phyloP scores from a whole-genome alignment of 92 coral and sea anemone genomes.

The Epizoanthus ramosus region DNA sequence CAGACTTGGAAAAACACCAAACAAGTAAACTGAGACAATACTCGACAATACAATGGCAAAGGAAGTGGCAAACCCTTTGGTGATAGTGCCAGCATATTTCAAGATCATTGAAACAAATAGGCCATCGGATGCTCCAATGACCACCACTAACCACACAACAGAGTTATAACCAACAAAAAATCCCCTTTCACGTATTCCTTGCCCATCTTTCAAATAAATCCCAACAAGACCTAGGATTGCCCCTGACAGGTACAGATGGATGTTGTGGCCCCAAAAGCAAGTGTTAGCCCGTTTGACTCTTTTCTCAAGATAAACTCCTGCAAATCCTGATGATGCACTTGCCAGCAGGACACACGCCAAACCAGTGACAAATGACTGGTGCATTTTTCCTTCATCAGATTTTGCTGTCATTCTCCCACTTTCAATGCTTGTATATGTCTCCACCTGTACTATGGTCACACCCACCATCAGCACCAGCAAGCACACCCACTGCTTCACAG shows the following conservation, averaged over 20 bases:
- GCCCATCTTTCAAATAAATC: slow-evolving; percentile 72
- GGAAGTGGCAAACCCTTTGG: slow-evolving; percentile 90
- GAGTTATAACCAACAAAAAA: slow-evolving; percentile 76
- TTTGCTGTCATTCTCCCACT: slow-evolving; percentile 15
- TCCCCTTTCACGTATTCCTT: slow-evolving; percentile 54
- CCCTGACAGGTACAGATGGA: slow-evolving; percentile 71
- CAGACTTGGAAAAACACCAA: slow-evolving; percentile 72
- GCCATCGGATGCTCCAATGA: slow-evolving; percentile 77
- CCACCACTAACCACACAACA: slow-evolving; percentile 66
- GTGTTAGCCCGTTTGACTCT: slow-evolving; percentile 62
- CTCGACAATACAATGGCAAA: slow-evolving; percentile 85
- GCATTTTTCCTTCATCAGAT: not conserved
- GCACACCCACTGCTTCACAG: slow-evolving; percentile 64
- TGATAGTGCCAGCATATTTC: slow-evolving; percentile 82
- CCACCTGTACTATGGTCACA: slow-evolving; percentile 79
- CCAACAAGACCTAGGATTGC: slow-evolving; percentile 65
- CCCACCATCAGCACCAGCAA: slow-evolving; percentile 65
- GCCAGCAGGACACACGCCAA: slow-evolving; percentile 71
- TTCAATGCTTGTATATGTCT: slow-evolving; percentile 44
- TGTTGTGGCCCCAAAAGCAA: slow-evolving; percentile 74
- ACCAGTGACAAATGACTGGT: slow-evolving; percentile 66
- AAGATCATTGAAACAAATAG: slow-evolving; percentile 74
- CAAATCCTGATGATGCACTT: slow-evolving; percentile 74
- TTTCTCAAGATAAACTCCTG: slow-evolving; percentile 85
- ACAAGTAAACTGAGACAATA: slow-evolving; percentile 71